Percentiles rank a stretch among this genome's conserved stretches.
These are phyloP conservation scores for Prolemur simus DNA, from an alignment of 2,113 vertebrate species.

Conservation along the genomic window DNA sequence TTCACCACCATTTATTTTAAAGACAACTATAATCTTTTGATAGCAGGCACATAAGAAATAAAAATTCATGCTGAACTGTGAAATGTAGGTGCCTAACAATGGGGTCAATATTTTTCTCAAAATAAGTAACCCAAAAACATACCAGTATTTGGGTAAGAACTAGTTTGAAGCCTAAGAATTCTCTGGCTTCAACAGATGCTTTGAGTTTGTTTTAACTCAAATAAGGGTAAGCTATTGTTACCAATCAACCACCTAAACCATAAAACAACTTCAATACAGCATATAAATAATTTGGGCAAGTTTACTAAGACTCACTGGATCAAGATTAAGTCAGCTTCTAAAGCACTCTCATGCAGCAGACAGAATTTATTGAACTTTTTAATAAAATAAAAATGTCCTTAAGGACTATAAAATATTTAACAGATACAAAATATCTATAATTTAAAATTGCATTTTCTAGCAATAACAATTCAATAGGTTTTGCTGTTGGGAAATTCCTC, in stretches of 20 bases:
- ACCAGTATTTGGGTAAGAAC: neutral
- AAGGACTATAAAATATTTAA: neutral
- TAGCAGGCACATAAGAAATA: neutral
- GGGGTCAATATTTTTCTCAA: neutral
- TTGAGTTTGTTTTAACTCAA: neutral
- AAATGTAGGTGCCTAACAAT: neutral
- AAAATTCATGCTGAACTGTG: neutral
- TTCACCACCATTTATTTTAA: neutral
- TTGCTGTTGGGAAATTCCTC: neutral
- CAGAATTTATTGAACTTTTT: constrained; percentile 22
- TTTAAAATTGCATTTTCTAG: neutral
- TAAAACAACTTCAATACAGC: neutral
- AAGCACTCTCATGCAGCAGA: neutral
- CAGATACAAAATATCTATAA: neutral
- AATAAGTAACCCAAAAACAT: neutral
- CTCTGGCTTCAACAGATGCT: neutral
- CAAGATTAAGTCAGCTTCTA: constrained; percentile 13
- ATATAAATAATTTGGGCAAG: neutral
- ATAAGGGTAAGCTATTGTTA: neutral
- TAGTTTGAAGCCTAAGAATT: neutral
- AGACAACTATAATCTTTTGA: neutral
- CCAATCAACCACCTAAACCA: neutral
- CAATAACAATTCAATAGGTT: constrained; percentile 33
- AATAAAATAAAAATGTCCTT: neutral
- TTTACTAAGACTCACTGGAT: neutral